Evolutionary conservation across 2,797 vertebrate genomes (phyloP).

Genomic region (Ctenopoma kingsleyae): DNA sequence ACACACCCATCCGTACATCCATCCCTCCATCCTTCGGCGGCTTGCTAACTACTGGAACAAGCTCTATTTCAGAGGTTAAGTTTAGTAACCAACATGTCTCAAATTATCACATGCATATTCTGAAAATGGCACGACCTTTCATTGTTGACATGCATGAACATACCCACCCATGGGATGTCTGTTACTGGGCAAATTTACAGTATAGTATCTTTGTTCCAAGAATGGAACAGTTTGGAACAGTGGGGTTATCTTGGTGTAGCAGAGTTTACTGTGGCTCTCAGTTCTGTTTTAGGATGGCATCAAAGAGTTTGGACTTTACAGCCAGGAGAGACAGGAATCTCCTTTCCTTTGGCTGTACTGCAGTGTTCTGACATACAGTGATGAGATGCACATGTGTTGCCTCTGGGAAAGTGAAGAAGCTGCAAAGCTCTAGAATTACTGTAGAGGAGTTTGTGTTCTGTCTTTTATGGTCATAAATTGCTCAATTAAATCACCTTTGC

Average conservation of each 20-base stretch:
- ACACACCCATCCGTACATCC: slow-evolving; percentile 61
- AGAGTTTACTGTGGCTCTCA: slow-evolving; percentile 43
- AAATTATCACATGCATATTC: slow-evolving; percentile 74
- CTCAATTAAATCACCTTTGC: slow-evolving; percentile 65
- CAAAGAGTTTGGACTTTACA: slow-evolving; percentile 55
- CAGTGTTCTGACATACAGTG: slow-evolving; percentile 38
- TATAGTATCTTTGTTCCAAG: slow-evolving; percentile 56
- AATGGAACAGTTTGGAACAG: slow-evolving; percentile 49
- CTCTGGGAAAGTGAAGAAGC: slow-evolving; percentile 36
- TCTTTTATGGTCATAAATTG: slow-evolving; percentile 62
- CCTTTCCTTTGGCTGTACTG: slow-evolving; percentile 31
- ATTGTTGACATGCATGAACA: slow-evolving; percentile 71
- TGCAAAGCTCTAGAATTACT: slow-evolving; percentile 23
- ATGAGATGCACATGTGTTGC: slow-evolving; percentile 64
- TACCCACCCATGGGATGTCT: slow-evolving; percentile 61
- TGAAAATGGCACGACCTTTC: slow-evolving; percentile 67
- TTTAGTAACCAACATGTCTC: slow-evolving; percentile 69
- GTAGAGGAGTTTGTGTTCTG: slow-evolving; percentile 41
- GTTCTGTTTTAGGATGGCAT: slow-evolving; percentile 51
- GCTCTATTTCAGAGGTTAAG: slow-evolving; percentile 61
- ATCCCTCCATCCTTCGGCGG: slow-evolving; percentile 57
- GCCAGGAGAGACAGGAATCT: slow-evolving; percentile 39
- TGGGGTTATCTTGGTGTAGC: slow-evolving; percentile 53
- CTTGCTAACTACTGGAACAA: slow-evolving; percentile 60
- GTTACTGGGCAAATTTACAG: slow-evolving; percentile 74